Base-by-base conservation (phyloP, 2,113 vertebrate genomes). In the Rhinolophus ferrumequinum region DNA sequence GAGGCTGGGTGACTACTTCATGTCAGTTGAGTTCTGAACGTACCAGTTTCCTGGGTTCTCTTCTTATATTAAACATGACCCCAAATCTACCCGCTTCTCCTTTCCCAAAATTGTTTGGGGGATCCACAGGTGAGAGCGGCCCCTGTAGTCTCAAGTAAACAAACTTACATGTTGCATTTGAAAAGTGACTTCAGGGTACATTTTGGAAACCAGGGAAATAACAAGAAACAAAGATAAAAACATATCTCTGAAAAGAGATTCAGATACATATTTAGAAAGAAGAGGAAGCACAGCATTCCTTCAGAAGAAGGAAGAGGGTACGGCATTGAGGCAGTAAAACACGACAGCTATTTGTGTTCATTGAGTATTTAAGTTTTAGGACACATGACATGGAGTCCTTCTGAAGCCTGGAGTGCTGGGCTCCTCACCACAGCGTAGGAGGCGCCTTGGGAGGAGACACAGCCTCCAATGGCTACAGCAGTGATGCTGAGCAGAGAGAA, bases 131-230 rank as follows among this genome's bases (percentile, higher is more conserved):
- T 10, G 44, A 81, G 11, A 62, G 44, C 52, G 50, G 26, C 22
- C 35, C n/a, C 92, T 76, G 19, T 9, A 44, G 69, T 70, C 28
- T 60, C 8, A 69, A 56, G 38, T 56, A 92, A 84, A 88, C 11
- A 86, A 73, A 52, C 33, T 24, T 54, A 30, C 5, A n/a, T n/a
- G 35, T 4, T 85, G 47, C 28, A n/a, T 85, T 82, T 66, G 66
- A 76, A 85, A 94, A 82, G 52, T 35, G 38, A 58, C 41, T 80
- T 26, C 28, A 80, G 28, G 22, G 44, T 69, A 19, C 16, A 75
- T 89, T 88, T 79, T 81, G 35, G 64, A 92, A 95, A 56, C 21
- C 26, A 66, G 44, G 47, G 58, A 84, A 94, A 70, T 83, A 88
- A 79, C 10, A 52, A 73, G 9, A 54, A 88, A 69, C 52, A 85